Evolutionary conservation across 2,888 invertebrate genomes (phyloP), one percentile per base, ranked within the genome.

Genomic region (Aphelenchoides bicaudatus): DNA sequence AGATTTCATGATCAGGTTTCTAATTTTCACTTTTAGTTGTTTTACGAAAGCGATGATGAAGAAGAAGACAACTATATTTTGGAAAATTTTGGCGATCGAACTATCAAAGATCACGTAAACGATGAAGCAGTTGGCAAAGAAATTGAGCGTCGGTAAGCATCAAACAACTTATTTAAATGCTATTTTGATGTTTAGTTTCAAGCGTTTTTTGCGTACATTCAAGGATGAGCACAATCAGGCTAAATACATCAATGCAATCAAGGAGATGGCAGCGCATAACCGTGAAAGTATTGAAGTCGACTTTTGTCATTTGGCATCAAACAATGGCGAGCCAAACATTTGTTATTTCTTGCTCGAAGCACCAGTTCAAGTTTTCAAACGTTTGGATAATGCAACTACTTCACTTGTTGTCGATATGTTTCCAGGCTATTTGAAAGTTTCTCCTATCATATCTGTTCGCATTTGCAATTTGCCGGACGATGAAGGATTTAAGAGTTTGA

Each of bases 291-390:
- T 96, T 79, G 87, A 88, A 43, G 89, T 98, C 0, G 92, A 94
- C 74, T 98, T 93, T 81, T 88, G 90, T 48, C 86, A 88, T 70
- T 83, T 99, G 65, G 93, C 92, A 0, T 85, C 88, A n/a, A 80
- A 80, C 38, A 50, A 31, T 13, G 86, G 88, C 71, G 92, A 93
- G 78, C 91, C 92, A 79, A 90, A 91, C 0, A 82, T 98, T 47
- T 94, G 94, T 0, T 96, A 91, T 81, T 98, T 99, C 80, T 80
- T 98, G 50, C 96, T 96, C 0, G 96, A 98, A 81, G 96, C 96
- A 0, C 98, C 98, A 0, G 19, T 48, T n/a, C 25, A 74, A 66
- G 69, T 79, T 52, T 61, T 77, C 8, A 56, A 61, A 8, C 67
- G 72, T 29, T 60, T 77, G 68, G 75, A 78, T 49, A 67, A 82